Percentiles rank a stretch among this genome's conserved stretches.
These are phyloP conservation scores for Lepisosteus oculatus DNA, from an alignment of 2,113 vertebrate genomes.

Conservation along the genomic window DNA sequence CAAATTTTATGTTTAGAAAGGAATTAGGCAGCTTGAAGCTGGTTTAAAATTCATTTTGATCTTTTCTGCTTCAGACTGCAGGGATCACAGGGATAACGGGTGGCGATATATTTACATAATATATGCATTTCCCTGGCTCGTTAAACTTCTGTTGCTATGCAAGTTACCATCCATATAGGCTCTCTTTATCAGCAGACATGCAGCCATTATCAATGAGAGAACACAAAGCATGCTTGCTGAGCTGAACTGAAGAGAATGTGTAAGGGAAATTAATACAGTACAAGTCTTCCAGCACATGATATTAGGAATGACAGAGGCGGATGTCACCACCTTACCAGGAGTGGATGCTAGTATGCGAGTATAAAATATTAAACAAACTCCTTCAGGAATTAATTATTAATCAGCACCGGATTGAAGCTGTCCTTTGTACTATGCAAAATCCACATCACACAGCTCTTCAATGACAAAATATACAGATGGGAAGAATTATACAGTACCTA, in stretches of 20 bases:
- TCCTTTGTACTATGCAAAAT: no score
- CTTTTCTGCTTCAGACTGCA: conserved; percentile 5
- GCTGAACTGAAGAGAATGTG: background rate
- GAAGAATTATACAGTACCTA: no score
- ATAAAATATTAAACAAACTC: no score
- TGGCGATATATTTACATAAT: conserved; percentile 24
- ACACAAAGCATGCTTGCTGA: conserved; percentile 6
- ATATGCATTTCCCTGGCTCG: conserved; percentile 24
- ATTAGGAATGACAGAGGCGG: background rate
- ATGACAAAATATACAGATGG: no score
- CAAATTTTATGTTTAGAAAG: background rate
- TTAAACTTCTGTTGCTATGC: conserved; percentile 24
- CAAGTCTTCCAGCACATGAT: background rate
- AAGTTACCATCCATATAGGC: conserved; percentile 8
- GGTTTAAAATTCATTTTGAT: conserved; percentile 9
- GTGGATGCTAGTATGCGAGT: no score
- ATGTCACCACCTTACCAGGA: background rate
- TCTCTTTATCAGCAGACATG: background rate
- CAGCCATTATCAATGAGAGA: conserved; percentile 13
- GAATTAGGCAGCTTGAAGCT: background rate
- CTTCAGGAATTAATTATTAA: no score
- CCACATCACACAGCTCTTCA: no score
- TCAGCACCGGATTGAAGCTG: no score
- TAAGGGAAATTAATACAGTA: no score
- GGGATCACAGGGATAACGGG: conserved; percentile 16